Evolutionary conservation across 2,888 invertebrate species (phyloP).

Genomic region (Hypsopygia costalis): DNA sequence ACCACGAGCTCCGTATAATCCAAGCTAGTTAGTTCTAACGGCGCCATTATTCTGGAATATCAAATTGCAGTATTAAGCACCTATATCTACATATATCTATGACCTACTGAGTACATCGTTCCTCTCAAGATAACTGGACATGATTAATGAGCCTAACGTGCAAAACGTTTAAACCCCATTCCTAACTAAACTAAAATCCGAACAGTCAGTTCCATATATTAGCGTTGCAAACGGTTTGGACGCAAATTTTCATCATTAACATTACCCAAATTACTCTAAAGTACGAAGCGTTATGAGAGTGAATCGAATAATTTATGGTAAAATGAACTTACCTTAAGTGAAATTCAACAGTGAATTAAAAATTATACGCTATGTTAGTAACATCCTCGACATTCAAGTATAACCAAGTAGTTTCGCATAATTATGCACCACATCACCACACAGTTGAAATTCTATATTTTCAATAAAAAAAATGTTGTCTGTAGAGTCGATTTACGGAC

Average conservation of each 20-base stretch:
- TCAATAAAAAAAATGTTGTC: too few species aligned
- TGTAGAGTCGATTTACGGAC: too few species aligned
- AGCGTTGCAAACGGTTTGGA: conserved; percentile 69
- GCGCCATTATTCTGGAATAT: conserved; percentile 14
- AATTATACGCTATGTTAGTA: too few species aligned
- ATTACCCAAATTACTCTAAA: conserved; percentile 71
- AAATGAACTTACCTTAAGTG: too few species aligned
- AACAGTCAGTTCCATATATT: conserved; percentile 80
- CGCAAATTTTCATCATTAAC: conserved; percentile 76
- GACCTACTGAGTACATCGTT: conserved; percentile 17
- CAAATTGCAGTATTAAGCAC: conserved; percentile 13
- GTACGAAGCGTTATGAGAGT: background rate
- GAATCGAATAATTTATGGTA: background rate
- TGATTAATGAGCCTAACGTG: conserved; percentile 79
- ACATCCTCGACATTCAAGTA: too few species aligned
- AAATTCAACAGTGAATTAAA: too few species aligned
- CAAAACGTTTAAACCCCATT: conserved; percentile 78
- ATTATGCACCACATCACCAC: too few species aligned
- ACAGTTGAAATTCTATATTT: too few species aligned
- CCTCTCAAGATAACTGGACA: conserved; percentile 72
- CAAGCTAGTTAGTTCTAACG: conserved; percentile 10
- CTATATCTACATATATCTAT: conserved; percentile 9
- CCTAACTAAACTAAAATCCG: conserved; percentile 75
- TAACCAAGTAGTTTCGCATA: too few species aligned
- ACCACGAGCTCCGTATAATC: conserved; percentile 8